Conservation (phyloP, 2,113 vertebrate species). For the Melanocharis versteri region DNA sequence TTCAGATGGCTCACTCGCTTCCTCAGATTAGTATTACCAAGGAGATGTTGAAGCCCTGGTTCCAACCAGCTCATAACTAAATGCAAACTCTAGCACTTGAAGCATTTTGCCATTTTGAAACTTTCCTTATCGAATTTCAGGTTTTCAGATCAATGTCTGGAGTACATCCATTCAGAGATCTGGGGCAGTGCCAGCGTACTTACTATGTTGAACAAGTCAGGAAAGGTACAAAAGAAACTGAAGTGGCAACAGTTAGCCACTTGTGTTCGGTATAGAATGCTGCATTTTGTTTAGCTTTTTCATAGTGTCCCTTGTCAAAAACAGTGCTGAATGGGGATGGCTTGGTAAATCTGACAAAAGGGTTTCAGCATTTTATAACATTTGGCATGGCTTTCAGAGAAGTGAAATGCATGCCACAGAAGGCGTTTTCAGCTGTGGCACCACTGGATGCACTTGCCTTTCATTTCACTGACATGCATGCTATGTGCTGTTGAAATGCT, state of each 20-base stretch:
- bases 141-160: not conserved
- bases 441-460: not conserved
- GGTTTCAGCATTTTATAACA: not conserved
- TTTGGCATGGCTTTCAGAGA: not conserved
- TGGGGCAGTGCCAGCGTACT: not conserved
- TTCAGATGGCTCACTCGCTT: not conserved
- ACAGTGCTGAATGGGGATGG: not conserved
- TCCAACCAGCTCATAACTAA: not conserved
- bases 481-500: conserved; percentile 10
- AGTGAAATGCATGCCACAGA: not conserved
- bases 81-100: not conserved
- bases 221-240: not conserved
- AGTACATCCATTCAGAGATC: not conserved
- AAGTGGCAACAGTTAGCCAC: not conserved
- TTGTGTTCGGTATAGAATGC: not conserved
- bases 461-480: not conserved
- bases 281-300: not conserved
- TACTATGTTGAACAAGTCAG: not conserved
- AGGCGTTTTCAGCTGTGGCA: not conserved
- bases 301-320: not conserved
- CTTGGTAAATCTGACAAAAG: not conserved
- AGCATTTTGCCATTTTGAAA: not conserved
- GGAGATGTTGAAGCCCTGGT: not conserved
- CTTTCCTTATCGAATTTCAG: not conserved
- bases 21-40: not conserved